Percentiles rank a stretch among this genome's conserved stretches.
phyloP scores from a whole-genome alignment of 2,797 vertebrate species.

The Micrastur ruficollis region DNA sequence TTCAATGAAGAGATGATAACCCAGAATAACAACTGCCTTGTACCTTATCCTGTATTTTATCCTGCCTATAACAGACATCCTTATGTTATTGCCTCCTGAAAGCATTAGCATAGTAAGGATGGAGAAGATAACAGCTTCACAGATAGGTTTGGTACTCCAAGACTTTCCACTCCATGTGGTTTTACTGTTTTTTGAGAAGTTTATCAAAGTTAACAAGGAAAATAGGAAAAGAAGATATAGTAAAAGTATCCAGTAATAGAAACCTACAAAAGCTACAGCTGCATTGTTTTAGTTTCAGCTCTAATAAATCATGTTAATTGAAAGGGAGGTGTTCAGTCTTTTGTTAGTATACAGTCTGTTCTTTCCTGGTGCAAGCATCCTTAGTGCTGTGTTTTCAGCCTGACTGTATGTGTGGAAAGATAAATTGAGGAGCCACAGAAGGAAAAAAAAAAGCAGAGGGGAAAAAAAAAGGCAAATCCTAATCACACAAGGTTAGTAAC shows the following conservation, averaged over 20 bases:
- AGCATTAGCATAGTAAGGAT: not conserved
- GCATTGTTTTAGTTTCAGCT: slow-evolving; percentile 3
- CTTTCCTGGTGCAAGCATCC: not conserved
- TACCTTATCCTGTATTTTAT: not conserved
- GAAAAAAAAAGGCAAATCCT: not conserved
- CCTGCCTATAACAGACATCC: not conserved
- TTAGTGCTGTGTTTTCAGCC: not conserved
- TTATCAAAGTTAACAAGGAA: not conserved
- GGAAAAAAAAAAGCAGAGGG: not conserved
- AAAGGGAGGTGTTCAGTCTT: not conserved
- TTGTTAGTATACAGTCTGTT: not conserved
- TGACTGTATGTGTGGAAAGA: not conserved
- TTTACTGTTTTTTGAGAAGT: not conserved
- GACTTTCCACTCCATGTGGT: not conserved
- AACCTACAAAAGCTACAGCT: not conserved
- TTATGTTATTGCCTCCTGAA: not conserved
- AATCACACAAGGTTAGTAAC: slow-evolving; percentile 9
- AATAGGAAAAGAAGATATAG: not conserved
- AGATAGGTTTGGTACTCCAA: not conserved
- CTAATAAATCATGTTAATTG: slow-evolving; percentile 44
- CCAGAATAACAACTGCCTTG: not conserved
- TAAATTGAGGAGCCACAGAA: not conserved
- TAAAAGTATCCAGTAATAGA: not conserved
- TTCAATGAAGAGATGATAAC: not conserved
- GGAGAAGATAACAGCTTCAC: not conserved